These are phyloP conservation scores for Melolontha melolontha DNA, from an alignment of 2,888 invertebrate genomes.

Conservation along the genomic window DNA sequence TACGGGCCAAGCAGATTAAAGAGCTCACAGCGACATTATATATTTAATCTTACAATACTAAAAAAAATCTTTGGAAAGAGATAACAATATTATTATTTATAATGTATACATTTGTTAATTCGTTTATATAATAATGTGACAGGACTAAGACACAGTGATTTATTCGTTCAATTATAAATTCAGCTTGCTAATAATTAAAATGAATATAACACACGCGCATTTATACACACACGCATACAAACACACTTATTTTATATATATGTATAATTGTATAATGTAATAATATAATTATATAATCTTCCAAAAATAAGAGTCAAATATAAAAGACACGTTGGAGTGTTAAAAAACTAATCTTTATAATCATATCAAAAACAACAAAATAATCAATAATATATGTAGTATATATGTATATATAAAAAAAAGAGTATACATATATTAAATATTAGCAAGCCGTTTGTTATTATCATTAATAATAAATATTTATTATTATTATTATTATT, in stretches of 20 bases:
- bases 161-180: conserved; percentile 59
- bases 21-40: conserved; percentile 60
- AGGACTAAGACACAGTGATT: conserved; percentile 67
- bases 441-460: conserved; percentile 42
- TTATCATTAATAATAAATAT: conserved; percentile 41
- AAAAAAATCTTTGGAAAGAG: conserved; percentile 67
- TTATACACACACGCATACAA: conserved; percentile 16
- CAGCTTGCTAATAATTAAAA: conserved; percentile 43
- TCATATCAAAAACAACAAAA: conserved; percentile 18
- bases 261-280: conserved; percentile 26
- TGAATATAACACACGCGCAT: conserved; percentile 6
- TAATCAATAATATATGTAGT: conserved; percentile 4
- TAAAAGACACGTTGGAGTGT: conserved; percentile 21
- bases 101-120: conserved; percentile 66
- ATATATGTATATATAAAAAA: conserved; percentile 19
- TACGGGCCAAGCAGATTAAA: conserved; percentile 60
- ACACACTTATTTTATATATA: conserved; percentile 20
- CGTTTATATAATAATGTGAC: conserved; percentile 64
- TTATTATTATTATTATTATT: conserved; percentile 50
- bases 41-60: conserved; percentile 59
- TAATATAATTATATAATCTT: conserved; percentile 34
- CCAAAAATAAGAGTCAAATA: conserved; percentile 34
- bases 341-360: conserved; percentile 20
- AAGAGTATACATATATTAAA: conserved; percentile 34
- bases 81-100: conserved; percentile 65